Evolutionary conservation across 2,888 invertebrate genomes (phyloP).

Genomic region (Omphaloscelis lunosa): DNA sequence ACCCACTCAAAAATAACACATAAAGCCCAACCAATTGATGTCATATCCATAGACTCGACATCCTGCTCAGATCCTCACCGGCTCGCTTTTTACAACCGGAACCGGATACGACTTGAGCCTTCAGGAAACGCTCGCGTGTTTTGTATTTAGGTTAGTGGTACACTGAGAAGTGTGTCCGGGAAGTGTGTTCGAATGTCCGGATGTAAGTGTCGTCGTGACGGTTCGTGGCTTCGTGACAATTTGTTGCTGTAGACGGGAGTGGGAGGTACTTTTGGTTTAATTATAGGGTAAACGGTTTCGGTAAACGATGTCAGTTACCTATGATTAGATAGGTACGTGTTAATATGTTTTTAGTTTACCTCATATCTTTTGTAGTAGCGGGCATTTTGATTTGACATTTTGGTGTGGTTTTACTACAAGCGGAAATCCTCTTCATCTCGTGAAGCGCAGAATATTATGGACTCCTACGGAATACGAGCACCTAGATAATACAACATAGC

Average conservation of each 20-base stretch:
- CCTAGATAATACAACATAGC: not conserved
- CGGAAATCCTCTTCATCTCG: not conserved
- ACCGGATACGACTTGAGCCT: constrained; percentile 88
- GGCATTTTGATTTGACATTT: not conserved
- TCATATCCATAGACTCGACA: constrained; percentile 67
- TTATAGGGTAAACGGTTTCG: not conserved
- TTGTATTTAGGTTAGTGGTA: constrained; percentile 76
- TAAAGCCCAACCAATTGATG: constrained; percentile 20
- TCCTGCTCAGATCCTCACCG: constrained; percentile 75
- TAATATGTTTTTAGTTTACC: not conserved
- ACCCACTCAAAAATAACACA: constrained; percentile 33
- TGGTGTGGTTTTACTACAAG: not conserved
- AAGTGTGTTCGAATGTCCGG: constrained; percentile 46
- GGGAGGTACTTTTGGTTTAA: constrained; percentile 7
- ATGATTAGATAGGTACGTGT: not conserved
- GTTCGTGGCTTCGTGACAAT: constrained; percentile 17
- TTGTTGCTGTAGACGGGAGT: constrained; percentile 15
- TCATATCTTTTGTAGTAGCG: not conserved
- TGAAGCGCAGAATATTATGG: not conserved
- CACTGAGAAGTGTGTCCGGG: constrained; percentile 70
- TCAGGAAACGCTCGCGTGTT: constrained; percentile 90
- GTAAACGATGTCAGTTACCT: not conserved
- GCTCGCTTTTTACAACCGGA: constrained; percentile 87
- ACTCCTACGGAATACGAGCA: not conserved
- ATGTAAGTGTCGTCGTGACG: constrained; percentile 37